These are phyloP conservation scores for Pristionchus arcanus DNA, from an alignment of 2,888 invertebrate species.

Conservation along the genomic window DNA sequence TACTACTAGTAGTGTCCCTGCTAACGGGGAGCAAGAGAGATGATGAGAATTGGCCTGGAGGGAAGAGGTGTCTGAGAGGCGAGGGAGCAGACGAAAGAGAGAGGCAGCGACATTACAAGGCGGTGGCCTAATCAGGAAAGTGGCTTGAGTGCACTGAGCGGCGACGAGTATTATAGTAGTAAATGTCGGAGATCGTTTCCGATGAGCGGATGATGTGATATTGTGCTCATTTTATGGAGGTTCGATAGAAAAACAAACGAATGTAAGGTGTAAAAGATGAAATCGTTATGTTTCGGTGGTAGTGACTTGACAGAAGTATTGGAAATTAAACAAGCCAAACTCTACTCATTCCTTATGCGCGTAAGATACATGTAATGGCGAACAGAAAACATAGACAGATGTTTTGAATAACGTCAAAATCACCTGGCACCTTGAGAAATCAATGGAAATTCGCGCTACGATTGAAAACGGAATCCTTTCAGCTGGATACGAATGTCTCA, in stretches of 20 bases:
- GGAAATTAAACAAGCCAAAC: background rate
- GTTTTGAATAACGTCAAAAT: background rate
- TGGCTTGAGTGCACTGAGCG: background rate
- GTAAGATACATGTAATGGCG: background rate
- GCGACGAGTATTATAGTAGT: background rate
- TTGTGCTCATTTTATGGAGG: background rate
- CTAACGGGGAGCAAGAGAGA: background rate
- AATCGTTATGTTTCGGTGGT: no score
- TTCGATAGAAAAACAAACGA: no score
- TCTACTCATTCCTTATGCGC: background rate
- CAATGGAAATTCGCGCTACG: background rate
- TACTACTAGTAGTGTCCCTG: background rate
- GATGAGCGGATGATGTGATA: background rate
- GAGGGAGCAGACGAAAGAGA: background rate
- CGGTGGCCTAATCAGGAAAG: background rate
- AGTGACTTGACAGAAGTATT: background rate
- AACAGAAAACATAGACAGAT: background rate
- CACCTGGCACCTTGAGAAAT: background rate
- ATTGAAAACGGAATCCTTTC: background rate
- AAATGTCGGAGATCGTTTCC: background rate
- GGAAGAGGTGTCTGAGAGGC: background rate
- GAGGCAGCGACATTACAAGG: background rate
- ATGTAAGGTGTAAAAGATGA: no score
- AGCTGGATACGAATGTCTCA: background rate
- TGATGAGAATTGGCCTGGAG: constrained; percentile 3